phyloP scores from a whole-genome alignment of 2,888 invertebrate genomes.

The Endomychus coccineus region DNA sequence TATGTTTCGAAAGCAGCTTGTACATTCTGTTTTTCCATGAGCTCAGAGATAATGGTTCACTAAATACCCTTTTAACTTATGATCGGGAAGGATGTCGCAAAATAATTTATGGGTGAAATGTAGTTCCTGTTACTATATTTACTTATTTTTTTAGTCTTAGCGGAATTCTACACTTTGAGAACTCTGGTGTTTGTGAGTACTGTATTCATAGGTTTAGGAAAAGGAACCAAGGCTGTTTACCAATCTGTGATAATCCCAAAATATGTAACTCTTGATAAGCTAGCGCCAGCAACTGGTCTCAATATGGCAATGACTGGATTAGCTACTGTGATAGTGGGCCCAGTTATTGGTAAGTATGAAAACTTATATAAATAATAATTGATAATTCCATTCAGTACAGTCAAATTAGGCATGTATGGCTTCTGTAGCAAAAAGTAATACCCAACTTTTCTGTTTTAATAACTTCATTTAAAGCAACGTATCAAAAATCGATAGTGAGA shows the following conservation, averaged over 20 bases:
- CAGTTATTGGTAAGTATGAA: constrained; percentile 39
- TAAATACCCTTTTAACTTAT: no score
- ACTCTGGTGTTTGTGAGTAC: constrained; percentile 27
- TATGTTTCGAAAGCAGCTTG: no score
- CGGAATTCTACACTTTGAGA: constrained; percentile 24
- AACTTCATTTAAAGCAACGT: neutral
- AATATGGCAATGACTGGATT: constrained; percentile 39
- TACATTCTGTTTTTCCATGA: no score
- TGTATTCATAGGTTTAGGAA: constrained; percentile 37
- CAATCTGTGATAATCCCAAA: constrained; percentile 41
- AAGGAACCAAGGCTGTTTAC: constrained; percentile 41
- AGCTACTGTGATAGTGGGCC: constrained; percentile 37
- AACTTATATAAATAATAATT: neutral
- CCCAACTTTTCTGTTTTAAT: neutral
- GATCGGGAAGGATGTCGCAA: no score
- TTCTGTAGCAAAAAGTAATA: neutral
- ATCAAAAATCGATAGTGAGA: no score
- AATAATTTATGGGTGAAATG: no score
- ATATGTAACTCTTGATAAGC: constrained; percentile 36
- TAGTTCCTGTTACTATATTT: no score
- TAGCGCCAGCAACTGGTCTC: constrained; percentile 40
- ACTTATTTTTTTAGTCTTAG: constrained; percentile 30
- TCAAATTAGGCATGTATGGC: no score
- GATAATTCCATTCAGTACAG: no score
- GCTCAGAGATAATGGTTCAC: no score